Evolutionary conservation across 2,797 vertebrate genomes (phyloP).

Genomic region (Oreochromis grahami): DNA sequence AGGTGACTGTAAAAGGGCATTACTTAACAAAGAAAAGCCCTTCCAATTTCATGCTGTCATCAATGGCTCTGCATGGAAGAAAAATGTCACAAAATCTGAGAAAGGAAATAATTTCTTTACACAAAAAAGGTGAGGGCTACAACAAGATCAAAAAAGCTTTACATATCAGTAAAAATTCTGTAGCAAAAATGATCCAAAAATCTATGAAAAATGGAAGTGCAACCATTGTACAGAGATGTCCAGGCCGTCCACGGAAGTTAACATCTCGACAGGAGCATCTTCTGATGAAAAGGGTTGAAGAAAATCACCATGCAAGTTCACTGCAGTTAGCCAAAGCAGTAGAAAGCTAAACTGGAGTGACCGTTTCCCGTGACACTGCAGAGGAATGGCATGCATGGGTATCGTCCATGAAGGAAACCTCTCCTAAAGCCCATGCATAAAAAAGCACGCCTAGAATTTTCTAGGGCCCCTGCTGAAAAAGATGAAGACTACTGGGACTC

Average conservation of each 20-base stretch:
- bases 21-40: neutral
- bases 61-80: neutral
- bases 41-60: neutral
- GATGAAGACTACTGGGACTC: neutral
- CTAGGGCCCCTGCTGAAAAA: neutral
- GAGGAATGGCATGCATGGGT: neutral
- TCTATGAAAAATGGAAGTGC: neutral
- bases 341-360: neutral
- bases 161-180: neutral
- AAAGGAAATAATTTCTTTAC: neutral
- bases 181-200: neutral
- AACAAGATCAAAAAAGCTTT: neutral
- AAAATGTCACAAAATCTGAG: neutral
- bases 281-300: neutral
- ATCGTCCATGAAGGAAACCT: neutral
- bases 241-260: neutral
- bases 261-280: neutral
- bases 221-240: neutral
- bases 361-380: neutral
- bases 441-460: neutral
- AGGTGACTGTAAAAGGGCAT: neutral
- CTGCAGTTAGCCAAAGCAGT: neutral
- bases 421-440: neutral
- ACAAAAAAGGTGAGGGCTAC: neutral
- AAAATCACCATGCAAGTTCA: neutral